These are phyloP conservation scores for Musca domestica DNA, from an alignment of 1,140 invertebrate species.

Conservation along the genomic window DNA sequence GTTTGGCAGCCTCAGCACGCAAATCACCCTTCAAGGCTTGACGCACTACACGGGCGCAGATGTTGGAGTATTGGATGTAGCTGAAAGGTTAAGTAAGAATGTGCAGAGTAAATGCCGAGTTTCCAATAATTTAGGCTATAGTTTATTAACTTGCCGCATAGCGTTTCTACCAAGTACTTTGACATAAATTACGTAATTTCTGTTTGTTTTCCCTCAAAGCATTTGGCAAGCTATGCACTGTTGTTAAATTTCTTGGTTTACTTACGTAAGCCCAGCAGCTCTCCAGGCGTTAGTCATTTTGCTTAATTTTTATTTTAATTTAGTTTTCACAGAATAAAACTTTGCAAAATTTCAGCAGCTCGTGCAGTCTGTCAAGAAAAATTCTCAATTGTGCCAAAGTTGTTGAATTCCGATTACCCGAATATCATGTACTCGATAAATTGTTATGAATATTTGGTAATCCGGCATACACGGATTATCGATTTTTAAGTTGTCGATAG, in stretches of 20 bases:
- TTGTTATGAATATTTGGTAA: too few relatives aligned
- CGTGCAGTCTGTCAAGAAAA: conserved; percentile 11
- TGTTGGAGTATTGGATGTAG: conserved; percentile 91
- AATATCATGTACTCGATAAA: too few relatives aligned
- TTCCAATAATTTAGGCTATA: not conserved
- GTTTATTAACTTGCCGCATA: not conserved
- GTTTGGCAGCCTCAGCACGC: conserved; percentile 69
- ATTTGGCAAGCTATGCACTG: conserved; percentile 28
- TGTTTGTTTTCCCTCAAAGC: conserved; percentile 25
- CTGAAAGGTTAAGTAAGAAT: conserved; percentile 57
- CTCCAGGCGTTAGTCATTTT: conserved; percentile 64
- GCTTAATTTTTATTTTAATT: conserved; percentile 18
- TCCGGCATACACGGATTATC: too few relatives aligned
- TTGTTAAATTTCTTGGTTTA: conserved; percentile 26
- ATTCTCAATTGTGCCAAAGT: conserved; percentile 1
- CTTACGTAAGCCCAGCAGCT: conserved; percentile 65
- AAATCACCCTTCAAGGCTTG: conserved; percentile 74
- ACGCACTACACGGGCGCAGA: conserved; percentile 78
- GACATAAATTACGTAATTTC: conserved; percentile 41
- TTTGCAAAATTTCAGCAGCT: conserved; percentile 20
- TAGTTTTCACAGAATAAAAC: conserved; percentile 3
- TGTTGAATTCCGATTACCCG: too few relatives aligned
- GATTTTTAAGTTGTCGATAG: too few relatives aligned
- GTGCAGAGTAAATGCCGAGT: not conserved
- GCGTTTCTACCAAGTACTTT: not conserved